Conservation (phyloP, 64 coral and sea anemone species). For the Pocillopora damicornis region DNA sequence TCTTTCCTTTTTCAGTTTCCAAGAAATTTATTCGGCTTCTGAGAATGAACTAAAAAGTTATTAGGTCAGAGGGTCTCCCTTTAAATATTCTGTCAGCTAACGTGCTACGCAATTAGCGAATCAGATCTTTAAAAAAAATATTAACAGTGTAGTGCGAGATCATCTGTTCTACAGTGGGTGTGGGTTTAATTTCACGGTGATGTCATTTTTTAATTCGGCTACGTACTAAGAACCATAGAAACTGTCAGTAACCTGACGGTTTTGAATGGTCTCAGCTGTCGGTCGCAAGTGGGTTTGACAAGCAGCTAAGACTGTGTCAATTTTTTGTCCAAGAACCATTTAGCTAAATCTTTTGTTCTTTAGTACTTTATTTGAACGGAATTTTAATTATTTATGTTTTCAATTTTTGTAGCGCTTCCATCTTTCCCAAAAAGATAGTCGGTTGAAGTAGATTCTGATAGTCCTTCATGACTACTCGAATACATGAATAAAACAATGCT, state of each 20-base stretch:
- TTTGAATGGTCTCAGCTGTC: conserved; percentile 10
- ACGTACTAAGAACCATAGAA: background rate
- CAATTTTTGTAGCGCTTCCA: background rate
- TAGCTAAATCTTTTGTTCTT: background rate
- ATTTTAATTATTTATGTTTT: background rate
- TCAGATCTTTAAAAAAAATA: too few relatives aligned
- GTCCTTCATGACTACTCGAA: background rate
- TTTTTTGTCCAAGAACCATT: background rate
- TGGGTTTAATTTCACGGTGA: background rate
- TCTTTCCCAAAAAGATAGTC: background rate
- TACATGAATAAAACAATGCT: too few relatives aligned
- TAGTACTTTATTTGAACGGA: background rate
- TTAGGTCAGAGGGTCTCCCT: too few relatives aligned
- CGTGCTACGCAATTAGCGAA: too few relatives aligned
- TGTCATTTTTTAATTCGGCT: background rate
- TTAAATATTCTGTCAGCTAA: too few relatives aligned
- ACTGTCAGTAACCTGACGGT: background rate
- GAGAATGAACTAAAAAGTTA: too few relatives aligned
- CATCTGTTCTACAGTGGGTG: background rate
- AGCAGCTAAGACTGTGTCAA: background rate
- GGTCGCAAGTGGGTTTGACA: background rate
- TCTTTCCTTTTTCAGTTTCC: too few relatives aligned
- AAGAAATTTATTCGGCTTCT: too few relatives aligned
- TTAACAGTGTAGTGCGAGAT: background rate
- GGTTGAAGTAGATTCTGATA: background rate